Evolutionary conservation across 2,888 invertebrate genomes (phyloP), one percentile per base, ranked within the genome.

Genomic region (Platycheirus albimanus): DNA sequence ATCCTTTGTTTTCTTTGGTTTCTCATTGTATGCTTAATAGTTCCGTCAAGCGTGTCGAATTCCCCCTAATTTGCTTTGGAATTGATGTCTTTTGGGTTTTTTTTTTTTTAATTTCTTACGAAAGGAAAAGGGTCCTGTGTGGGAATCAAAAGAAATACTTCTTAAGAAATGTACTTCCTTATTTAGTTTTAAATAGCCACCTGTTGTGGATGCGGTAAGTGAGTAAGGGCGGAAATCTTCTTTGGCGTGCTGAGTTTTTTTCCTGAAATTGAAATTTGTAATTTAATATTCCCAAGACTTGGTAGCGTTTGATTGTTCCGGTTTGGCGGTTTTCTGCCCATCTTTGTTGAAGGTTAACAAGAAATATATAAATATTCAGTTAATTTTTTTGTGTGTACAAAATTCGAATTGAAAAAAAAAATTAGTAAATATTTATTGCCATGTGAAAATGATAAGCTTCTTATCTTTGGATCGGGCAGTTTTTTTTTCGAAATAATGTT

Each of bases 41-140:
- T 15, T 71, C 61, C 54, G 13, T 77, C 71, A 56, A 72, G 71
- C 81, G 61, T 81, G 38, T 81, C 81, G 66, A 19, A 36, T 66
- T 63, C 15, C 54, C n/a, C 24, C 54, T 72, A 77, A 81, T 71
- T 81, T 45, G 64, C 43, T 17, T 10, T 17, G 2, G 36, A 58
- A 58, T 61, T 41, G 58, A 38, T 52, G 10, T 19, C 36, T 64
- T 51, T 54, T 11, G 5, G 28, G 8, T 17, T 15, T n/a, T 30
- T 17, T 13, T 24, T 49, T 13, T 28, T 17, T 19, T 38, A 10
- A 5, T 30, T 54, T 36, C 17, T 20, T 24, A 47, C n/a, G 20
- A 33, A 52, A 10, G 15, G 4, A 63, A n/a, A n/a, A 33, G 67
- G 69, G 70, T 66, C 70, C 61, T 71, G 63, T 76, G 74, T 69